phyloP scores from a whole-genome alignment of 2,113 vertebrate genomes.

The Syngnathus typhle region DNA sequence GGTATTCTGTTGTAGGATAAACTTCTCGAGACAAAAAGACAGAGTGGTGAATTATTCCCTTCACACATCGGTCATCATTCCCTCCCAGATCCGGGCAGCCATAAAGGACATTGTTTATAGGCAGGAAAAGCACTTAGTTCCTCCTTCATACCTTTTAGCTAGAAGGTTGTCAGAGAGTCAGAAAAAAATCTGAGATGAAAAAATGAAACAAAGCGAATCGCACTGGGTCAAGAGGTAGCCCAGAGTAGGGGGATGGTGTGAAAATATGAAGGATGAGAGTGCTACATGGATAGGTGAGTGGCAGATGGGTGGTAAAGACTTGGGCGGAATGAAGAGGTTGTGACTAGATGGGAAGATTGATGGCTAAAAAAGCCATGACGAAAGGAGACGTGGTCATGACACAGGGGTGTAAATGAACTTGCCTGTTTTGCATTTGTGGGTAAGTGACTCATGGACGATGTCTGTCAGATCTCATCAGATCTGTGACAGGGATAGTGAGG shows the following conservation, averaged over 20 bases:
- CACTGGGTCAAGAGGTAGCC: conserved; percentile 26
- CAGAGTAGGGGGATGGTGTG: conserved; percentile 9
- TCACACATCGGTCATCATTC: conserved; percentile 32
- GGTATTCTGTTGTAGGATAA: not conserved
- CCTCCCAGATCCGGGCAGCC: conserved; percentile 32
- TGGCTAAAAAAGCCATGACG: not conserved
- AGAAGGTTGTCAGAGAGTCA: conserved; percentile 48
- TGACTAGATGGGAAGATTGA: conserved; percentile 9
- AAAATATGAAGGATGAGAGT: not conserved
- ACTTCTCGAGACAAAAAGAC: not conserved
- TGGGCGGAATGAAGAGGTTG: conserved; percentile 5
- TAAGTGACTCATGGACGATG: conserved; percentile 30
- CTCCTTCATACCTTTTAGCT: conserved; percentile 64
- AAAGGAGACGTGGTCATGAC: conserved; percentile 1
- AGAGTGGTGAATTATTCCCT: conserved; percentile 40
- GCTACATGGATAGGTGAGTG: conserved; percentile 4
- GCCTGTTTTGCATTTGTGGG: conserved; percentile 32
- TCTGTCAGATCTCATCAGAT: conserved; percentile 26
- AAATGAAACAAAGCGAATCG: conserved; percentile 23
- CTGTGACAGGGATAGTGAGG: conserved; percentile 15
- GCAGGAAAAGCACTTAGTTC: conserved; percentile 66
- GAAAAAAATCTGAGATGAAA: conserved; percentile 24
- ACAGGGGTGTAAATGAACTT: conserved; percentile 16
- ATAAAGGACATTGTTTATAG: conserved; percentile 63
- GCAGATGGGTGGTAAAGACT: conserved; percentile 19